Base-by-base conservation (phyloP, 2,797 vertebrate genomes). In the Microhierax caerulescens region DNA sequence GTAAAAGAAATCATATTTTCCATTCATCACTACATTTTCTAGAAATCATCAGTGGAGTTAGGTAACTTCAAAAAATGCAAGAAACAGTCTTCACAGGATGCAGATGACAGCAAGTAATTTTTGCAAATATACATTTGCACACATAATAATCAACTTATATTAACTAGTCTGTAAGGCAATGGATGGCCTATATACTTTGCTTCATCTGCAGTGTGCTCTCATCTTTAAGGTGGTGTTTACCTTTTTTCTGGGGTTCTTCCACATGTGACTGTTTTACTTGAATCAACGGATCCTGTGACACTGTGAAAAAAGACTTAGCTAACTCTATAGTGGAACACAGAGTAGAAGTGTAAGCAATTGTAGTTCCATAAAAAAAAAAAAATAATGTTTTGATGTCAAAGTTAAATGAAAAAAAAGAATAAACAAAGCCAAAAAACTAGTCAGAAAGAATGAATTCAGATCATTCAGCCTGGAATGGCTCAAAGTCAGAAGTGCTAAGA, bases 351-450 rank as follows among this genome's bases (percentile, higher is more conserved):
- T 8, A 45, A 75, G 10, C 2, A 61, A 17, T 4, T 12, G 1
- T 21, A 41, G 34, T 78, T 75, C 9, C 4, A 63, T 47, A 21
- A 9, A 37, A 41, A 30, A 79, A 22, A 2, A 9, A 37, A 41
- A 30, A 79, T 19, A 2, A n/a, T 5, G 4, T 5, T 12, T 61
- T 74, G 9, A 56, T 48, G 11, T 32, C n/a, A 73, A 90, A 76
- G 34, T 39, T 16, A 69, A 78, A 63, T 30, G 57, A 34, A n/a
- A 15, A 17, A 36, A 24, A 14, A 28, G 18, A 25, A 22, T 39
- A 34, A 24, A 18, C 1, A 9, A 47, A 14, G 2, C 13, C 1
- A 11, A 8, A 6, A 25, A 81, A 21, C 2, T 13, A 30, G 3
- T 64, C n/a, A 28, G 25, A 80, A 54, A 53, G 17, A 60, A 64